Evolutionary conservation across 1,140 invertebrate species (phyloP).

Genomic region (Drosophila setifemur): DNA sequence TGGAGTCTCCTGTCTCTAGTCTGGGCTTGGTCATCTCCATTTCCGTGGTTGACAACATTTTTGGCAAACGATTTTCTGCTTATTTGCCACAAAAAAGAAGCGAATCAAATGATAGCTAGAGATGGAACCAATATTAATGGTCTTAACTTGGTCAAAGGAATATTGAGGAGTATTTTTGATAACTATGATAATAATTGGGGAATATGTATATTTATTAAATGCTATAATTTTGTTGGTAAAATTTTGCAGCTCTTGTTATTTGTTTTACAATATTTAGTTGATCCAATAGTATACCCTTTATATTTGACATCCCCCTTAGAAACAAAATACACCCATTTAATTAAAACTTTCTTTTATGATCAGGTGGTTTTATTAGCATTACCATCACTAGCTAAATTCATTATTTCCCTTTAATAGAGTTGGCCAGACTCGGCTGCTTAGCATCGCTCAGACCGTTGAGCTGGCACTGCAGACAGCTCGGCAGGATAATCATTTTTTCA

Average conservation of each 20-base stretch:
- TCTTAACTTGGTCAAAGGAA: too few relatives aligned
- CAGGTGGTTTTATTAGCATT: background rate
- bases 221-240: too few relatives aligned
- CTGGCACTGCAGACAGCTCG: conserved; percentile 47
- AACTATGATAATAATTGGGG: too few relatives aligned
- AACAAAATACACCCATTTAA: too few relatives aligned
- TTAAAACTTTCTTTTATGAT: background rate
- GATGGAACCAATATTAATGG: conserved; percentile 30
- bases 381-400: conserved; percentile 39
- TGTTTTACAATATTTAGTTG: too few relatives aligned
- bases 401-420: conserved; percentile 55
- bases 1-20: conserved; percentile 12
- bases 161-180: too few relatives aligned
- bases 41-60: conserved; percentile 72
- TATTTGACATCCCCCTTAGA: too few relatives aligned
- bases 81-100: conserved; percentile 69
- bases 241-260: background rate
- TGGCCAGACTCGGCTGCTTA: conserved; percentile 41
- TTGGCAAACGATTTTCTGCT: conserved; percentile 79
- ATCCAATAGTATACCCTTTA: too few relatives aligned
- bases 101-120: conserved; percentile 27
- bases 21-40: conserved; percentile 71
- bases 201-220: too few relatives aligned
- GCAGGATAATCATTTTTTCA: conserved; percentile 78
- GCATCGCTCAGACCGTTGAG: conserved; percentile 19